phyloP scores from a whole-genome alignment of 2,797 vertebrate species.

The Eurystomus glaucurus region DNA sequence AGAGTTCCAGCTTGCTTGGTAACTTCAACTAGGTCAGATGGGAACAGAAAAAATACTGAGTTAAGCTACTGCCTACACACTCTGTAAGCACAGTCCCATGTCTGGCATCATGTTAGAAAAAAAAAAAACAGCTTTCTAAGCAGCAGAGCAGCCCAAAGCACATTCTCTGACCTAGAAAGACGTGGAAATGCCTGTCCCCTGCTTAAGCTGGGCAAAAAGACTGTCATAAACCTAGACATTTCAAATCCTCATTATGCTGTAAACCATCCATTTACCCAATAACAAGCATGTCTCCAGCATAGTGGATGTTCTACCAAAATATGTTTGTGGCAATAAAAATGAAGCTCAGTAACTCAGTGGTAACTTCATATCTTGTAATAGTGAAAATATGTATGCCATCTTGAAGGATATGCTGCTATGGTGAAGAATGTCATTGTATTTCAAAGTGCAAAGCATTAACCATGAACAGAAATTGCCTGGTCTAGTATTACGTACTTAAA shows the following conservation, averaged over 20 bases:
- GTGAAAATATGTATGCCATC: background rate
- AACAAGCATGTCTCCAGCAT: background rate
- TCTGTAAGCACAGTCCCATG: background rate
- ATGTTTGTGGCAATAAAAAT: background rate
- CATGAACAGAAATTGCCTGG: background rate
- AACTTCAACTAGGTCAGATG: background rate
- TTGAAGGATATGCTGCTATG: background rate
- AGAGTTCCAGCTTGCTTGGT: background rate
- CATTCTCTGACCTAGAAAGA: background rate
- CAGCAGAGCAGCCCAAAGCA: background rate
- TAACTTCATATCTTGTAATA: background rate
- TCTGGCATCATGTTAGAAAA: background rate
- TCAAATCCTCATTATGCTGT: background rate
- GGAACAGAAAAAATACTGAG: background rate
- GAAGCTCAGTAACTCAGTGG: background rate
- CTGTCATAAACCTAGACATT: background rate
- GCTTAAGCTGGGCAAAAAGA: background rate
- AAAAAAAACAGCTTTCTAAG: background rate
- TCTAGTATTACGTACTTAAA: background rate
- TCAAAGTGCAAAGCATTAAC: background rate
- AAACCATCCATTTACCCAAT: background rate
- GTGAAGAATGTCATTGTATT: background rate
- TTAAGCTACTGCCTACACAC: background rate
- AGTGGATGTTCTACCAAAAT: background rate
- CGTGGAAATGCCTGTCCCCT: background rate